phyloP scores from a whole-genome alignment of 2,797 vertebrate species.

The Crocidura indochinensis region DNA sequence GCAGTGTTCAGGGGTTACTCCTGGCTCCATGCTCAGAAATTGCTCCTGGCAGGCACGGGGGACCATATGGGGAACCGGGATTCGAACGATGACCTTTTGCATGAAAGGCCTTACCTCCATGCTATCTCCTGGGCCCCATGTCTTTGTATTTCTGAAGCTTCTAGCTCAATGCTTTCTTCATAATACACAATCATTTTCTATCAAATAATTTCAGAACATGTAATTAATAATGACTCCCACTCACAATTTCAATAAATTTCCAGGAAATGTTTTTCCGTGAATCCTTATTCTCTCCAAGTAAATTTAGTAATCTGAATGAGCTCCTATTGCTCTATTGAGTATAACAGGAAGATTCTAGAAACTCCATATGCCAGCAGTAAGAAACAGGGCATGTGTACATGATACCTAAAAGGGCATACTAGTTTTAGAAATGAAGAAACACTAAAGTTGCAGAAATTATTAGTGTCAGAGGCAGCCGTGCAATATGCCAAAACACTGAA shows the following conservation, averaged over 20 bases:
- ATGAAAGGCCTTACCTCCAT: too few species aligned
- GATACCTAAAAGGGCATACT: conserved; percentile 53
- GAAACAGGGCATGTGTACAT: conserved; percentile 20
- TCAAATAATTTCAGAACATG: conserved; percentile 63
- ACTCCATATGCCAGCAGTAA: conserved; percentile 42
- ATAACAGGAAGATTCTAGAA: conserved; percentile 62
- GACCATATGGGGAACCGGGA: too few species aligned
- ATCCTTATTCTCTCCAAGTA: conserved; percentile 30
- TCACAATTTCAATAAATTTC: conserved; percentile 64
- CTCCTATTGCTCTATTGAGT: conserved; percentile 1
- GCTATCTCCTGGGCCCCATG: too few species aligned
- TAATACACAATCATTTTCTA: conserved; percentile 66
- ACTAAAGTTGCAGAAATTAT: conserved; percentile 50
- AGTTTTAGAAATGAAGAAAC: conserved; percentile 39
- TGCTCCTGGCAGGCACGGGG: too few species aligned
- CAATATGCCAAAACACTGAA: conserved; percentile 63
- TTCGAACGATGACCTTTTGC: too few species aligned
- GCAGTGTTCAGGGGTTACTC: too few species aligned
- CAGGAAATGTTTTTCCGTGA: conserved; percentile 47
- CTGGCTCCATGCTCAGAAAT: too few species aligned
- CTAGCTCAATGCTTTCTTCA: conserved; percentile 37
- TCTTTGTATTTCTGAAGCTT: conserved; percentile 17
- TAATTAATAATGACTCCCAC: conserved; percentile 58
- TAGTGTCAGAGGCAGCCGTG: conserved; percentile 44
- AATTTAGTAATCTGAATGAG: conserved; percentile 60